Percentiles rank a stretch among this genome's conserved stretches.
Conservation (phyloP, 1,140 invertebrate genomes). For the Nasonia vitripennis region DNA sequence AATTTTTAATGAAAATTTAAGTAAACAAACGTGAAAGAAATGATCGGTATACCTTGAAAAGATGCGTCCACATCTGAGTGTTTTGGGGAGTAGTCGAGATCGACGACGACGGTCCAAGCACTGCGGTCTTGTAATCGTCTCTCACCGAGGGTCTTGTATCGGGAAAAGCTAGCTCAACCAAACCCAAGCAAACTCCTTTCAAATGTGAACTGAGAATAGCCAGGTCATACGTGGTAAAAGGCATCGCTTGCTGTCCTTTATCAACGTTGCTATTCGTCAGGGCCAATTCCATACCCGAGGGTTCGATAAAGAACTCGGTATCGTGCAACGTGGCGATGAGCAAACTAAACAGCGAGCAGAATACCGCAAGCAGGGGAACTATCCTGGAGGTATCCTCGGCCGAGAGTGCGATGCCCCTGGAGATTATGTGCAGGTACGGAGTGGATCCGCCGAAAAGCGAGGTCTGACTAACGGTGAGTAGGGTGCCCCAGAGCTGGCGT, state of each 20-base stretch:
- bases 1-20: conserved; percentile 27
- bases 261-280: conserved; percentile 22
- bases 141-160: conserved; percentile 81
- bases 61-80: conserved; percentile 76
- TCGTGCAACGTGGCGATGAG: conserved; percentile 91
- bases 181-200: conserved; percentile 89
- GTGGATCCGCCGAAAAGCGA: conserved; percentile 81
- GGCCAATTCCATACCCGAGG: conserved; percentile 38
- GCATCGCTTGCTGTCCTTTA: conserved; percentile 74
- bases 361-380: conserved; percentile 87
- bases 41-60: conserved; percentile 66
- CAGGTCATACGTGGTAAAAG: conserved; percentile 80
- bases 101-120: conserved; percentile 65
- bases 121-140: conserved; percentile 72
- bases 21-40: not conserved
- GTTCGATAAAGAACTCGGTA: conserved; percentile 84
- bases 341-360: conserved; percentile 89
- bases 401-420: conserved; percentile 80
- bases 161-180: conserved; percentile 93
- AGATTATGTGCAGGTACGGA: conserved; percentile 83
- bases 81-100: conserved; percentile 66
- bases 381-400: conserved; percentile 83
- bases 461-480: conserved; percentile 75
- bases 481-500: conserved; percentile 84
- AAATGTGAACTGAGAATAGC: conserved; percentile 81